These are phyloP conservation scores for Eucera pruinosa DNA, from an alignment of 2,888 invertebrate species.

Conservation along the genomic window DNA sequence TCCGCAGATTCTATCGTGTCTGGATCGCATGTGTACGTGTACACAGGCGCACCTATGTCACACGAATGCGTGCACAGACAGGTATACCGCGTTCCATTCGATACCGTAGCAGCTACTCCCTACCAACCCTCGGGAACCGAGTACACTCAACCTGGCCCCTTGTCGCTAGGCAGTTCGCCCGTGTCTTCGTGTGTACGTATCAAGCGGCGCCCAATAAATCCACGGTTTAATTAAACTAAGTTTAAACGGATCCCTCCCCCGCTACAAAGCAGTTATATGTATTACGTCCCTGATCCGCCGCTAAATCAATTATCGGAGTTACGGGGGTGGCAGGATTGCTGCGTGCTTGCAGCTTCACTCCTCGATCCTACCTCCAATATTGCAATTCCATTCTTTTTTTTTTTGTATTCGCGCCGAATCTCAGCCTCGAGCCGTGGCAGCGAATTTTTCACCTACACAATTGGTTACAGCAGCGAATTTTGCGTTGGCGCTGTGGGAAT, in stretches of 20 bases:
- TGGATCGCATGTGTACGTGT: conserved; percentile 16
- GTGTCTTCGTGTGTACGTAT: conserved; percentile 68
- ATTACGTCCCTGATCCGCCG: conserved; percentile 78
- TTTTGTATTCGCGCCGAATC: not conserved
- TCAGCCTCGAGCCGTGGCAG: too few species aligned
- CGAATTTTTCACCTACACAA: too few species aligned
- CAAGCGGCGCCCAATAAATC: conserved; percentile 79
- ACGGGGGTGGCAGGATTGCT: conserved; percentile 40
- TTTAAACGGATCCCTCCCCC: conserved; percentile 77
- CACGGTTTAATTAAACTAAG: conserved; percentile 83
- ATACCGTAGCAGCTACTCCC: conserved; percentile 33
- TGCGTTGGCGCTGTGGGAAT: not conserved
- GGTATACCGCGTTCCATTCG: conserved; percentile 31
- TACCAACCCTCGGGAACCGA: not conserved
- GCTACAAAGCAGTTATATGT: conserved; percentile 79
- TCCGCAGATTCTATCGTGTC: conserved; percentile 60
- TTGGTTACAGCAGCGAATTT: not conserved
- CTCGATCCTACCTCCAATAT: not conserved
- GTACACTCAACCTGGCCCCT: conserved; percentile 46
- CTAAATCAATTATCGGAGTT: conserved; percentile 82
- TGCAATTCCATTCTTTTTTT: too few species aligned
- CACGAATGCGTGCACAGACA: conserved; percentile 30
- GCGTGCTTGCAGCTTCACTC: not conserved
- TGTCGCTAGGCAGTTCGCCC: conserved; percentile 53
- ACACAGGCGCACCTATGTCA: conserved; percentile 23